phyloP scores from a whole-genome alignment of 2,797 vertebrate genomes.

The Acrocephalus scirpaceus region DNA sequence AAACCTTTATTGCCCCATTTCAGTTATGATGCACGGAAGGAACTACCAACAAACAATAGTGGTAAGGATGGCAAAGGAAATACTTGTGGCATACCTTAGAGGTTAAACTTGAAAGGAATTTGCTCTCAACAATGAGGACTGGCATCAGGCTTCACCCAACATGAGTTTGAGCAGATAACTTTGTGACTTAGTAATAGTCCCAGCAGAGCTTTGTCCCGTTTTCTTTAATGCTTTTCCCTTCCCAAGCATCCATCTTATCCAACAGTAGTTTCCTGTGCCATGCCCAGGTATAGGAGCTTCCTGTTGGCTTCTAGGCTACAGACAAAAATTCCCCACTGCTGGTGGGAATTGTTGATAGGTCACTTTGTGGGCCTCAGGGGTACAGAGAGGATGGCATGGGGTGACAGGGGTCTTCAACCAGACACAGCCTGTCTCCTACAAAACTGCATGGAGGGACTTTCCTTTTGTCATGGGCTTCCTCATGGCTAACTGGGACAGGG shows the following conservation, averaged over 20 bases:
- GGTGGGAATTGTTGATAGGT: background rate
- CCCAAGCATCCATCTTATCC: background rate
- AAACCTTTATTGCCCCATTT: background rate
- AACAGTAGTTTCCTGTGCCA: background rate
- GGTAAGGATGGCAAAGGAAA: background rate
- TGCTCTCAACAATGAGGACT: background rate
- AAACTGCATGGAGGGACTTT: background rate
- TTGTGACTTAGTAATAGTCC: background rate
- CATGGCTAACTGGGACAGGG: background rate
- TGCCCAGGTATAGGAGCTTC: background rate
- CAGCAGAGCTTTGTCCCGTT: background rate
- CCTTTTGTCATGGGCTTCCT: background rate
- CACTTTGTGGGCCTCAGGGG: background rate
- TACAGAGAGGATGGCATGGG: conserved; percentile 2
- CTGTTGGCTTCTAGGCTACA: background rate
- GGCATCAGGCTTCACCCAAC: background rate
- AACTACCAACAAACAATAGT: background rate
- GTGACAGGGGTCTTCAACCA: background rate
- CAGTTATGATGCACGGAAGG: background rate
- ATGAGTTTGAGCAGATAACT: background rate
- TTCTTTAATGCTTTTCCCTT: background rate
- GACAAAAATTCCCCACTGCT: background rate
- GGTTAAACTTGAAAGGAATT: background rate
- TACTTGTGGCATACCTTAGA: background rate
- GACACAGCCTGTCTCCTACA: background rate